Conservation (phyloP, 2,113 vertebrate genomes). For the Aegithalos caudatus region DNA sequence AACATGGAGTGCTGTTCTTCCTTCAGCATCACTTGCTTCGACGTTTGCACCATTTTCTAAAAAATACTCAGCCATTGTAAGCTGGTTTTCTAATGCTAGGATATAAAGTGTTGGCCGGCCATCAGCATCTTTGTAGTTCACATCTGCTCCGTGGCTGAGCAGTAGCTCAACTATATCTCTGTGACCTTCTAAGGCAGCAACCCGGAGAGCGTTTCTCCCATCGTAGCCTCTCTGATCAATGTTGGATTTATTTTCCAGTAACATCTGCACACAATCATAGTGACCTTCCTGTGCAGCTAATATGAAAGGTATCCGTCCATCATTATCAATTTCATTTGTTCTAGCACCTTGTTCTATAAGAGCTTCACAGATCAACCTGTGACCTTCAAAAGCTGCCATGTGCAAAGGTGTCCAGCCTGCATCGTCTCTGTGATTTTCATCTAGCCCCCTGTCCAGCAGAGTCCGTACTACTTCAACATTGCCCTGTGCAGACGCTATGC, state of each 20-base stretch:
- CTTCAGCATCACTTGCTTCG: constrained; percentile 91
- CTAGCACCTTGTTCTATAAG: constrained; percentile 97
- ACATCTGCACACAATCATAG: constrained; percentile 93
- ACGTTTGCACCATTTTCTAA: constrained; percentile 93
- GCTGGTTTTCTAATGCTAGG: constrained; percentile 93
- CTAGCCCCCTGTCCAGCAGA: constrained; percentile 95
- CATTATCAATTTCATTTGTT: constrained; percentile 93
- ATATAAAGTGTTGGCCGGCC: constrained; percentile 96
- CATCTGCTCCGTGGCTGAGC: constrained; percentile 88
- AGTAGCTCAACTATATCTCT: constrained; percentile 92
- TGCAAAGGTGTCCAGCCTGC: constrained; percentile 97
- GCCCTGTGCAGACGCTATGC: constrained; percentile 95
- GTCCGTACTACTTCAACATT: constrained; percentile 97
- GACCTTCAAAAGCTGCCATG: constrained; percentile 97
- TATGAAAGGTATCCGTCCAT: constrained; percentile 92
- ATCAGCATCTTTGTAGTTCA: constrained; percentile 93
- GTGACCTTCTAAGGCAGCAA: constrained; percentile 92
- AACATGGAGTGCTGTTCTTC: constrained; percentile 93
- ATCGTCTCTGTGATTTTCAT: constrained; percentile 96
- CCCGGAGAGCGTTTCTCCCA: constrained; percentile 90
- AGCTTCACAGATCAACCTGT: constrained; percentile 92
- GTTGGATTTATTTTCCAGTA: constrained; percentile 91
- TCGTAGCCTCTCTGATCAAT: constrained; percentile 94
- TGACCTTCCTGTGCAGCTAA: constrained; percentile 94
- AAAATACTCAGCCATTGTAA: constrained; percentile 94